Percentiles rank a stretch among this genome's conserved stretches.
phyloP scores from a whole-genome alignment of 2,888 invertebrate genomes.

The Hedya salicella region DNA sequence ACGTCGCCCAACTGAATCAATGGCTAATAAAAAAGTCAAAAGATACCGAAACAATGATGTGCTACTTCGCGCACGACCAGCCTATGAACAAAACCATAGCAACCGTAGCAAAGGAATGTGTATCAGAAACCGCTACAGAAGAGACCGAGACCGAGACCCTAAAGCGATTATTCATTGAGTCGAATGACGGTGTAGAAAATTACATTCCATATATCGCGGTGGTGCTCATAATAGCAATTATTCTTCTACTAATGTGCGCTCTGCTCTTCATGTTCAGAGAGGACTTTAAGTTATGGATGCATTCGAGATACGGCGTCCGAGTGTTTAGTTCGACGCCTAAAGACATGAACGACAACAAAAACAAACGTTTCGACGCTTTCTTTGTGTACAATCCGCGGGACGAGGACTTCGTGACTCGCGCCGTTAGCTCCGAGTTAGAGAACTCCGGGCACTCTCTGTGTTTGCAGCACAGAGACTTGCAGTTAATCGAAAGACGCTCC shows the following conservation, averaged over 20 bases:
- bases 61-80: slow-evolving; percentile 84
- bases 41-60: slow-evolving; percentile 88
- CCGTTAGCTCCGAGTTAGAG: slow-evolving; percentile 90
- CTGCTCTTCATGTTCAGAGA: slow-evolving; percentile 90
- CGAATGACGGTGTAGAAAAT: slow-evolving; percentile 87
- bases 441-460: slow-evolving; percentile 87
- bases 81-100: slow-evolving; percentile 82
- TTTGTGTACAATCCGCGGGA: slow-evolving; percentile 94
- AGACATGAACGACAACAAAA: slow-evolving; percentile 84
- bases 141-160: slow-evolving; percentile 85
- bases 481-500: slow-evolving; percentile 84
- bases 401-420: slow-evolving; percentile 89
- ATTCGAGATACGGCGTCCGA: slow-evolving; percentile 90
- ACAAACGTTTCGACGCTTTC: slow-evolving; percentile 94
- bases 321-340: slow-evolving; percentile 87
- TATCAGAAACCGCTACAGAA: slow-evolving; percentile 87
- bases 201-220: slow-evolving; percentile 91
- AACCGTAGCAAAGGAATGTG: slow-evolving; percentile 82
- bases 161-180: slow-evolving; percentile 86
- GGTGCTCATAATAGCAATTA: slow-evolving; percentile 88
- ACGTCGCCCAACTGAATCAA: slow-evolving; percentile 87
- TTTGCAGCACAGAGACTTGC: slow-evolving; percentile 87
- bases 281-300: slow-evolving; percentile 91
- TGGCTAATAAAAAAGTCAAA: slow-evolving; percentile 89
- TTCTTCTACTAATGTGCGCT: slow-evolving; percentile 88